These are phyloP conservation scores for Drosophila anceps DNA, from an alignment of 2,888 invertebrate species.

Conservation along the genomic window DNA sequence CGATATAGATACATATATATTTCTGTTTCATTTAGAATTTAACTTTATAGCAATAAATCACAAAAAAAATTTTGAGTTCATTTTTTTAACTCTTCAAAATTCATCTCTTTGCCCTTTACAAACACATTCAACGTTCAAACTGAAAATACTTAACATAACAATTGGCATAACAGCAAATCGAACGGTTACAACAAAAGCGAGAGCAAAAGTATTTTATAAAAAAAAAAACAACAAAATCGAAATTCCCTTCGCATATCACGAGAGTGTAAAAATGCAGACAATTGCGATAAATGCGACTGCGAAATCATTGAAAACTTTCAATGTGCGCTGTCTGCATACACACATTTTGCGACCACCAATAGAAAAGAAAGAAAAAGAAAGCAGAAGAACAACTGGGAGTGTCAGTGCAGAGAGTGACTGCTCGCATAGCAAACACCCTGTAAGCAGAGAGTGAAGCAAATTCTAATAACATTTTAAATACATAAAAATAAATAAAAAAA, in stretches of 20 bases:
- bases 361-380: slow-evolving; percentile 8
- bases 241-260: slow-evolving; percentile 47
- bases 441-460: background rate
- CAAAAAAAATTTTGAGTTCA: too few species aligned
- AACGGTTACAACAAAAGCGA: slow-evolving; percentile 10
- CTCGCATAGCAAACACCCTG: slow-evolving; percentile 9
- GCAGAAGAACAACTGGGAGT: background rate
- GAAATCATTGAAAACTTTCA: slow-evolving; percentile 79
- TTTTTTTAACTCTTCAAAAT: background rate
- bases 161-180: slow-evolving; percentile 29
- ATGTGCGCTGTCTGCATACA: slow-evolving; percentile 68
- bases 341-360: slow-evolving; percentile 48
- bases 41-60: too few species aligned
- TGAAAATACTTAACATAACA: slow-evolving; percentile 31
- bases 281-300: slow-evolving; percentile 71
- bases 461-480: background rate
- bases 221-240: slow-evolving; percentile 11
- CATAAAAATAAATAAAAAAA: background rate
- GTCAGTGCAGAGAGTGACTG: background rate
- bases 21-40: background rate
- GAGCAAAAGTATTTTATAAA: slow-evolving; percentile 3
- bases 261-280: slow-evolving; percentile 69
- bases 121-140: slow-evolving; percentile 2
- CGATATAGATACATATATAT: background rate
- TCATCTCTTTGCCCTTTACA: background rate